These are phyloP conservation scores for Drosophila tsacasi DNA, from an alignment of 1,140 invertebrate species.

Conservation along the genomic window DNA sequence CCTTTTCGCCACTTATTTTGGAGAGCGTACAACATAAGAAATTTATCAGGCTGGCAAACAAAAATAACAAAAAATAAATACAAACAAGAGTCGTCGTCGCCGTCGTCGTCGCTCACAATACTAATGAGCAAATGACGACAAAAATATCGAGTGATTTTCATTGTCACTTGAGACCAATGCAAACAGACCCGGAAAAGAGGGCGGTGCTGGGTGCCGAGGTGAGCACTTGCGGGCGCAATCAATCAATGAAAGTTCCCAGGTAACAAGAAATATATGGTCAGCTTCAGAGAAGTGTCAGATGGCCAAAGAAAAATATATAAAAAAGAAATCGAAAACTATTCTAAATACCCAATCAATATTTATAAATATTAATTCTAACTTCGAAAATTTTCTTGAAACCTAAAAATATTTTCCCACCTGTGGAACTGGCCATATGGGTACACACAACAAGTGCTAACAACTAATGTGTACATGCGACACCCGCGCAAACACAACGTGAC, in stretches of 20 bases:
- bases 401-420: neutral
- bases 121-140: slow-evolving; percentile 72
- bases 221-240: slow-evolving; percentile 50
- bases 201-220: slow-evolving; percentile 3
- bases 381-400: neutral
- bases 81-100: slow-evolving; percentile 37
- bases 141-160: slow-evolving; percentile 70
- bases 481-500: slow-evolving; percentile 49
- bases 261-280: slow-evolving; percentile 9
- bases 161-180: slow-evolving; percentile 73
- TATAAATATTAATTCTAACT: neutral
- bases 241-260: slow-evolving; percentile 50
- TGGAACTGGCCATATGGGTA: slow-evolving; percentile 3
- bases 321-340: neutral
- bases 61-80: slow-evolving; percentile 28
- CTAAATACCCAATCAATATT: neutral
- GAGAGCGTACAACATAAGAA: slow-evolving; percentile 57
- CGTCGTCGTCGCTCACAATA: slow-evolving; percentile 52
- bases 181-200: slow-evolving; percentile 62
- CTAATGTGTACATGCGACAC: slow-evolving; percentile 15
- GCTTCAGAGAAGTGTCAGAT: neutral
- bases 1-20: slow-evolving; percentile 10
- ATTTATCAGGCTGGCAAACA: slow-evolving; percentile 66
- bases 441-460: slow-evolving; percentile 28
- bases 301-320: neutral